These are phyloP conservation scores for Cotesia chilonis DNA, from an alignment of 1,140 invertebrate species.

Conservation along the genomic window DNA sequence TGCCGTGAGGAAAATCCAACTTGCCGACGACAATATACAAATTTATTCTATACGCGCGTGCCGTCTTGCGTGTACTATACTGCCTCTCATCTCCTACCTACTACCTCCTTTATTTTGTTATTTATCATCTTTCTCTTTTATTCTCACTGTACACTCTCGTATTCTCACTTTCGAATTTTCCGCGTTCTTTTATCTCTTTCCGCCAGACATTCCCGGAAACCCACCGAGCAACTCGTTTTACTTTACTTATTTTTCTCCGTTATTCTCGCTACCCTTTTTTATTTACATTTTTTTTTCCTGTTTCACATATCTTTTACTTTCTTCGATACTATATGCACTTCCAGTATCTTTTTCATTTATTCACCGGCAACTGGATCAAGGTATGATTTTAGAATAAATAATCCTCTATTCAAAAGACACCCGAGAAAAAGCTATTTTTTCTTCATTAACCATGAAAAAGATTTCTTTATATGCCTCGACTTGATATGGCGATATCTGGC, in stretches of 20 bases:
- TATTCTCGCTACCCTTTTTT: not conserved
- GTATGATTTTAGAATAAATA: constrained; percentile 16
- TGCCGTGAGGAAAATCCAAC: constrained; percentile 41
- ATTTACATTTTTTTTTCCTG: constrained; percentile 8
- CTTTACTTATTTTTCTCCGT: constrained; percentile 7
- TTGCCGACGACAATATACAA: constrained; percentile 44
- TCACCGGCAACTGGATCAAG: constrained; percentile 16
- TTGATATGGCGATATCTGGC: too few relatives aligned
- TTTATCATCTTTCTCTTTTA: constrained; percentile 23
- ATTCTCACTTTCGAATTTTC: constrained; percentile 40
- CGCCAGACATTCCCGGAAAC: constrained; percentile 32
- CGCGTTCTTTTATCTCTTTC: constrained; percentile 40
- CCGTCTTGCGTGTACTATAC: constrained; percentile 32
- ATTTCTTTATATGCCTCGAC: too few relatives aligned
- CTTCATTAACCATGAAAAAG: not conserved
- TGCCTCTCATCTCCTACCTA: constrained; percentile 6
- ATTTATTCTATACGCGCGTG: constrained; percentile 45
- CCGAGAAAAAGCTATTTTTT: constrained; percentile 15
- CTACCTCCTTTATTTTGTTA: not conserved
- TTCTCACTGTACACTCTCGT: constrained; percentile 18
- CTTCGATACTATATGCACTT: constrained; percentile 1
- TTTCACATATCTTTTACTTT: constrained; percentile 16
- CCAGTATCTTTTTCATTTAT: constrained; percentile 7
- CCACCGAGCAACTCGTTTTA: constrained; percentile 3
- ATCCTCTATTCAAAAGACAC: constrained; percentile 9